Conservation (phyloP, 2,888 invertebrate genomes). For the Blera fallax region DNA sequence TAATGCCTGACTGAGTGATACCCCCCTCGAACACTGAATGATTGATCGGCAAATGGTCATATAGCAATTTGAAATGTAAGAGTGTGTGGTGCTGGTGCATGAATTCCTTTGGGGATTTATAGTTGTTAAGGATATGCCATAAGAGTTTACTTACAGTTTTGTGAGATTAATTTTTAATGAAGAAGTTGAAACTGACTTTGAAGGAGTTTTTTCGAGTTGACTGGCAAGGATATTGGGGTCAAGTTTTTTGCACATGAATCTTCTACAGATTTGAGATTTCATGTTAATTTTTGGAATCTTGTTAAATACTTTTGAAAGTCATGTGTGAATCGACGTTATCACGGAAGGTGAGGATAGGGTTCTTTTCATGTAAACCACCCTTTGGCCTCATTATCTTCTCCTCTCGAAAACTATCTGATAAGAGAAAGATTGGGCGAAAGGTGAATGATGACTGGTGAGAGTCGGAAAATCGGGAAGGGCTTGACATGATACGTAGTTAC, state of each 20-base stretch:
- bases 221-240: neutral
- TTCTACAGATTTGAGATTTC: neutral
- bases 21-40: conserved; percentile 9
- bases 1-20: conserved; percentile 19
- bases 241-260: neutral
- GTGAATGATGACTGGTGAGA: too few species aligned
- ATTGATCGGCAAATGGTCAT: conserved; percentile 58
- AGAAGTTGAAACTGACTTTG: neutral
- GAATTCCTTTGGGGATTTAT: neutral
- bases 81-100: neutral
- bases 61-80: conserved; percentile 24
- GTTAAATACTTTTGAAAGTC: too few species aligned
- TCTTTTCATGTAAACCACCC: too few species aligned
- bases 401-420: too few species aligned
- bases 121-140: neutral
- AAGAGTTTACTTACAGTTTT: neutral
- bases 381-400: too few species aligned
- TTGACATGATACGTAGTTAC: too few species aligned
- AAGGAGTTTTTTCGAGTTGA: neutral
- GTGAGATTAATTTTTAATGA: neutral
- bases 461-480: too few species aligned
- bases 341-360: too few species aligned
- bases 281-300: neutral
- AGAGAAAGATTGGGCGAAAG: too few species aligned
- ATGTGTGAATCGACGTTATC: too few species aligned